phyloP scores from a whole-genome alignment of 2,888 invertebrate species.

The Atethmia centrago region DNA sequence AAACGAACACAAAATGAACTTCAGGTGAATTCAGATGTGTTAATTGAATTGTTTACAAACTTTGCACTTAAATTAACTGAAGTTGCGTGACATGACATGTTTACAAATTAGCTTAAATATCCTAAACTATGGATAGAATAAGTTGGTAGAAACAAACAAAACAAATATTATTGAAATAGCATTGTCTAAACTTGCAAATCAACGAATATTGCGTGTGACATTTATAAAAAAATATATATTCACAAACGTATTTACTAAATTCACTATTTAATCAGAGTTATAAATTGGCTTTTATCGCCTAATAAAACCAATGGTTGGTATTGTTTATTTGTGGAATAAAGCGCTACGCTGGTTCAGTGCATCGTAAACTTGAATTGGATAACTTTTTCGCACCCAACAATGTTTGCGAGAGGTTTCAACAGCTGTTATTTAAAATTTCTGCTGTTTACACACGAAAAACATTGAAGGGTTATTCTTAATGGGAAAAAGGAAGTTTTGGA shows the following conservation, averaged over 20 bases:
- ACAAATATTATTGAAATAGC: background rate
- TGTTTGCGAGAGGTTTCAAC: constrained; percentile 60
- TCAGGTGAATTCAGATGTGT: background rate
- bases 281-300: constrained; percentile 59
- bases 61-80: background rate
- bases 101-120: background rate
- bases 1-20: background rate
- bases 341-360: constrained; percentile 57
- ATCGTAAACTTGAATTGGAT: constrained; percentile 67
- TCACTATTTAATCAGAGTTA: constrained; percentile 61
- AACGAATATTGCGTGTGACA: background rate
- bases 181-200: constrained; percentile 7
- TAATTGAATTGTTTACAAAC: background rate
- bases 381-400: constrained; percentile 66
- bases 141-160: background rate
- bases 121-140: background rate
- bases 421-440: constrained; percentile 51
- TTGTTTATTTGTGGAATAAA: constrained; percentile 65
- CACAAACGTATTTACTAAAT: constrained; percentile 35
- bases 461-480: constrained; percentile 21
- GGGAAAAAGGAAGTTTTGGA: background rate
- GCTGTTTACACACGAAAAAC: constrained; percentile 26
- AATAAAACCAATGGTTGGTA: constrained; percentile 59
- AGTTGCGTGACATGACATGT: background rate
- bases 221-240: constrained; percentile 21